Evolutionary conservation across 2,113 vertebrate genomes (phyloP), one percentile per base, ranked within the genome.

Genomic region (Pongo pygmaeus): DNA sequence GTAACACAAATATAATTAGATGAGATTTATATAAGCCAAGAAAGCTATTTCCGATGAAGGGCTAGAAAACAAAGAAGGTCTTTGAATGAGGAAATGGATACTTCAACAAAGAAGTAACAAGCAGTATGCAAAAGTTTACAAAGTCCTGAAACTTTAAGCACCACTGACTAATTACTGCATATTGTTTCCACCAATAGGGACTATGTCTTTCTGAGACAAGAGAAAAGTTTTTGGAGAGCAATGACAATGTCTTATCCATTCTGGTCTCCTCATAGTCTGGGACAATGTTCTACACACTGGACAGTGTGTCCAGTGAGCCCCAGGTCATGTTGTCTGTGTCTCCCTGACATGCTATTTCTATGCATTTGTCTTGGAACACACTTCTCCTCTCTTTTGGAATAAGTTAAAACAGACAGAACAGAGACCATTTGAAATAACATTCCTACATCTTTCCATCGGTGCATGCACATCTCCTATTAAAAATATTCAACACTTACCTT

Each of bases 1-100:
- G 20, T 18, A 46, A 90, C 14, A 93, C 40, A 96, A 92, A 83
- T 92, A 72, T 81, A 97, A 92, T 96, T 78, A 96, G 67, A 90
- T 84, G 70, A 92, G 84, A 88, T 97, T 91, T 93, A 93, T 88
- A 55, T 55, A 72, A 87, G 83, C 52, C 16, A 30, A 38, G 80
- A 95, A 95, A 35, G 70, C 35, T n/a, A 84, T 90, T 97, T 94
- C 80, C 46, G 72, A 16, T 16, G 57, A 80, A 50, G 25, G 23
- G 0, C 57, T 43, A 40, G 55, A 95, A 77, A 89, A 77, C 67
- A 93, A 86, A 97, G 79, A 50, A 50, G n/a, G n/a, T 55, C 75
- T 88, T 72, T 77, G 74, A 80, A 52, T 67, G 38, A 8, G 55
- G 59, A 89, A 77, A 52, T 0, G 20, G 22, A 46, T 79, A 43